Percentiles rank a stretch among this genome's conserved stretches.
phyloP scores from a whole-genome alignment of 92 coral and sea anemone genomes.

The Zoanthus sansibaricus region DNA sequence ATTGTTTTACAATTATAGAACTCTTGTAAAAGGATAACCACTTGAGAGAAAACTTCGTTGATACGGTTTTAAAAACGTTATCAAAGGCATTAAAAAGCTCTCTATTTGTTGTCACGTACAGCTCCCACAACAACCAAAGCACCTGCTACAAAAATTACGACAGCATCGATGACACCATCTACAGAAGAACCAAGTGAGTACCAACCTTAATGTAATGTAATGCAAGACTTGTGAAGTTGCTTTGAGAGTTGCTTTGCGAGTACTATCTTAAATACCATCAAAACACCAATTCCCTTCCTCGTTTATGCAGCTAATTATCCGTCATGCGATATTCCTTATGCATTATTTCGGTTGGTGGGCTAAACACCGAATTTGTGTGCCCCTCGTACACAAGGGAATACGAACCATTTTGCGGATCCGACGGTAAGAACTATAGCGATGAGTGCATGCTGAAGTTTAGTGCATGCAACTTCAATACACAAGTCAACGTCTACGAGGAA shows the following conservation, averaged over 20 bases:
- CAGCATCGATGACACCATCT: neutral
- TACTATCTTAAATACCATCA: too few relatives aligned
- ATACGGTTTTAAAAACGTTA: too few relatives aligned
- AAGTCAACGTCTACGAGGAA: neutral
- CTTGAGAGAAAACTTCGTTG: neutral
- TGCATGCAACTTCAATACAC: neutral
- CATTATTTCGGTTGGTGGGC: neutral
- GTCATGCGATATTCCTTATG: neutral
- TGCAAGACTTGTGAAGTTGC: too few relatives aligned
- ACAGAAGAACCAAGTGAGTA: neutral
- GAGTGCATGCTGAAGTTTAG: neutral
- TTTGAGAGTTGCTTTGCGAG: neutral
- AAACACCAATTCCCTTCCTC: neutral
- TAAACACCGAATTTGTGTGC: neutral
- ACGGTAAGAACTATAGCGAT: conserved; percentile 43
- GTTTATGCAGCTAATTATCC: neutral
- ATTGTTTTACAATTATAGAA: too few relatives aligned
- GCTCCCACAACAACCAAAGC: neutral
- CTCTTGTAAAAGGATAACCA: neutral
- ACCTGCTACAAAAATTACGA: neutral
- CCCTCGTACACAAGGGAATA: neutral
- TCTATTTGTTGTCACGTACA: too few relatives aligned
- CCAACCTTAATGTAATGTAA: neutral
- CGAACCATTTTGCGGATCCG: conserved; percentile 41
- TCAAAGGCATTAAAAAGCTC: too few relatives aligned